Conservation (phyloP, 2,888 invertebrate genomes). For the Lepidocyrtoides sp. region DNA sequence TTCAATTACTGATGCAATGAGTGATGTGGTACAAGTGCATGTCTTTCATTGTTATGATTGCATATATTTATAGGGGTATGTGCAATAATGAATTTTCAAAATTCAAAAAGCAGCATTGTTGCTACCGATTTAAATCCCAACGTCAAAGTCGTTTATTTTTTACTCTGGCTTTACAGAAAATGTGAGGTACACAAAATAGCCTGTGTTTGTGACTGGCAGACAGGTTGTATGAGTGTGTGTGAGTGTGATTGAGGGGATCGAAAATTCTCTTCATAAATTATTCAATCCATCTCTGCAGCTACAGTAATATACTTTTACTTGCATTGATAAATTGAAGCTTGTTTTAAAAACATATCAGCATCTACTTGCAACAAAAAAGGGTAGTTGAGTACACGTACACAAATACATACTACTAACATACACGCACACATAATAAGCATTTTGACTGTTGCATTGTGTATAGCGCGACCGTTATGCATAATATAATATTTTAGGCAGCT, state of each 20-base stretch:
- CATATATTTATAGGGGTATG: not conserved
- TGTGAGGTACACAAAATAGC: too few relatives aligned
- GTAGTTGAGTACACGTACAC: not conserved
- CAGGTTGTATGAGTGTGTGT: constrained; percentile 2
- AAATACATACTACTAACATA: not conserved
- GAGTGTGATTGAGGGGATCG: not conserved
- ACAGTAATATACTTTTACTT: constrained; percentile 44
- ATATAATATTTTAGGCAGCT: too few relatives aligned
- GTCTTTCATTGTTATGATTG: not conserved
- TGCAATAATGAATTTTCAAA: not conserved
- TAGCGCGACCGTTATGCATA: too few relatives aligned
- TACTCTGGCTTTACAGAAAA: constrained; percentile 2
- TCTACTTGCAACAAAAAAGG: not conserved
- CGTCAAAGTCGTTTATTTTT: not conserved
- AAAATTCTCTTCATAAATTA: constrained; percentile 62
- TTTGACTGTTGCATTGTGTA: not conserved
- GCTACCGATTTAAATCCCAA: constrained; percentile 21
- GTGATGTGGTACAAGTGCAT: constrained; percentile 37
- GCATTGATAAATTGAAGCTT: constrained; percentile 16
- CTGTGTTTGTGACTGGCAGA: too few relatives aligned
- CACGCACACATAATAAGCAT: not conserved
- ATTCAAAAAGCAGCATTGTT: not conserved
- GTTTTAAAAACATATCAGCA: constrained; percentile 3
- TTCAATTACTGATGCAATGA: not conserved
- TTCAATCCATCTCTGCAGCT: constrained; percentile 15